phyloP scores from a whole-genome alignment of 2,888 invertebrate species.

The Podotricha telesiphe region DNA sequence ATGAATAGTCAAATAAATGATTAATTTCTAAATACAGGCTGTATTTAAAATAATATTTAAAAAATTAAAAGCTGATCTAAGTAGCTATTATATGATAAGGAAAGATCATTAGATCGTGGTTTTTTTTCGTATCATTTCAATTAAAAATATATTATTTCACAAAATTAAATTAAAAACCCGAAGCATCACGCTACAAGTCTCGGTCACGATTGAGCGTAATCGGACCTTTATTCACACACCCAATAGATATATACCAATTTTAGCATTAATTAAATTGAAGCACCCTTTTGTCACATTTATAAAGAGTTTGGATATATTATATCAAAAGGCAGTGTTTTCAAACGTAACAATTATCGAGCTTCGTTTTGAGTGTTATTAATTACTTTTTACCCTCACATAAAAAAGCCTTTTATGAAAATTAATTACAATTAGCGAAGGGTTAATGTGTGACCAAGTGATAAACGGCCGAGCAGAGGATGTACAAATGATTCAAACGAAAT shows the following conservation, averaged over 20 bases:
- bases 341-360: conserved; percentile 19
- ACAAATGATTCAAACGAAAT: background rate
- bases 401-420: conserved; percentile 9
- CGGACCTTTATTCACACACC: conserved; percentile 15
- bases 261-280: conserved; percentile 26
- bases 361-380: conserved; percentile 17
- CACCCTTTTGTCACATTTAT: conserved; percentile 21
- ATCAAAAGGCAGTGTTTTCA: conserved; percentile 16
- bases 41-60: no score
- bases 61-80: no score
- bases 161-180: conserved; percentile 18
- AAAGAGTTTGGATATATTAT: conserved; percentile 10
- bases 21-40: no score
- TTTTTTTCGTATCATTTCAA: no score
- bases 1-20: no score
- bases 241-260: conserved; percentile 25
- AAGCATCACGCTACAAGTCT: conserved; percentile 17
- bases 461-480: background rate
- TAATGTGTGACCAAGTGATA: conserved; percentile 13
- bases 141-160: background rate
- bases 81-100: no score
- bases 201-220: conserved; percentile 19
- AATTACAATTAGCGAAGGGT: conserved; percentile 7
- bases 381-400: conserved; percentile 10
- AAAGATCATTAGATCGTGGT: no score